Evolutionary conservation across 2,888 invertebrate genomes (phyloP).

Genomic region (Pogonocherus hispidulus): DNA sequence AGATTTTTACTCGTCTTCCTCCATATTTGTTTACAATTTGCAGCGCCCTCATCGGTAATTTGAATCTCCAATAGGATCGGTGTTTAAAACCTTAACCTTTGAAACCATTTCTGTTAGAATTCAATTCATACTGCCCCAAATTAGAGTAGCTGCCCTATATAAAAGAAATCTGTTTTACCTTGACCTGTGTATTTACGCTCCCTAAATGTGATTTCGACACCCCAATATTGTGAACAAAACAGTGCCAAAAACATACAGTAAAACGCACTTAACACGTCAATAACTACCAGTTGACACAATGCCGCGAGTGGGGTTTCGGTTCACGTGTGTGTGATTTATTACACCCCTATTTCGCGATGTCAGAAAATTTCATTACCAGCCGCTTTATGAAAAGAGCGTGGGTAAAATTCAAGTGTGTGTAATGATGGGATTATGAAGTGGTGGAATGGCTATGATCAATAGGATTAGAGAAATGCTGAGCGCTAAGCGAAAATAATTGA

Average conservation of each 20-base stretch:
- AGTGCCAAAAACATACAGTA: conserved; percentile 42
- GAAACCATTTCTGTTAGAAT: too few species aligned
- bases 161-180: too few species aligned
- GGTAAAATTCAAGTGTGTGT: neutral
- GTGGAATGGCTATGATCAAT: neutral
- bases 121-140: too few species aligned
- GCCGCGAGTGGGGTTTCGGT: conserved; percentile 44
- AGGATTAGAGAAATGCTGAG: neutral
- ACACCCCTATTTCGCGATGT: conserved; percentile 20
- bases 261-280: conserved; percentile 53
- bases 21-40: too few species aligned
- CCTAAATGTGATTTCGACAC: neutral
- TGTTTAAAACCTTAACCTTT: too few species aligned
- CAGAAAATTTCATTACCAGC: neutral
- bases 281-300: conserved; percentile 49
- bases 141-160: too few species aligned
- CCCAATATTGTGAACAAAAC: conserved; percentile 18
- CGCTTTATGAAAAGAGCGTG: neutral
- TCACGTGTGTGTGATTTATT: conserved; percentile 49
- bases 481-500: neutral
- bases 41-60: too few species aligned
- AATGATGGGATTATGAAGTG: neutral
- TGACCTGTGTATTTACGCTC: too few species aligned
- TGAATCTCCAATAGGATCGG: too few species aligned
- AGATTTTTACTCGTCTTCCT: too few species aligned